phyloP scores from a whole-genome alignment of 1,140 invertebrate genomes.

The Macrotrachela quadricornifera region DNA sequence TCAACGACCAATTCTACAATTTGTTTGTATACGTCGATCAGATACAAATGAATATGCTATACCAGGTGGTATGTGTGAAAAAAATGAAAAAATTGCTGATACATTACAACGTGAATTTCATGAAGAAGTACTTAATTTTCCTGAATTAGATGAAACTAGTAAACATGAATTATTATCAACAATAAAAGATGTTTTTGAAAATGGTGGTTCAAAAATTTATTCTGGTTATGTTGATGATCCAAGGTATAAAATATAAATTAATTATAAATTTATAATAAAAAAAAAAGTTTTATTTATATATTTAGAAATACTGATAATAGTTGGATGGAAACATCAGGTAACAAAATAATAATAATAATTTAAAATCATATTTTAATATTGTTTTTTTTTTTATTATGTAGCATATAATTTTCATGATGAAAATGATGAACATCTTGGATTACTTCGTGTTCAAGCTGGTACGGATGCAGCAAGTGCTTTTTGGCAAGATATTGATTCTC shows the following conservation, averaged over 20 bases:
- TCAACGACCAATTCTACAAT: conserved; percentile 46
- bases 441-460: neutral
- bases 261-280: too few relatives aligned
- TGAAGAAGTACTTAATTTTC: conserved; percentile 59
- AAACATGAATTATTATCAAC: conserved; percentile 13
- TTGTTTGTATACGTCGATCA: conserved; percentile 58
- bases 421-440: conserved; percentile 4
- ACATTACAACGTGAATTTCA: conserved; percentile 64
- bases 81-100: conserved; percentile 49
- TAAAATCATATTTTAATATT: too few relatives aligned
- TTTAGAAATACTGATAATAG: conserved; percentile 27
- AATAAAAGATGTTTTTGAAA: conserved; percentile 4
- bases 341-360: conserved; percentile 42
- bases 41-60: conserved; percentile 70
- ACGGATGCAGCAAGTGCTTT: neutral
- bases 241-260: too few relatives aligned
- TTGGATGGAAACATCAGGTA: conserved; percentile 39
- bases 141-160: conserved; percentile 35
- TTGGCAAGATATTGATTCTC: conserved; percentile 9
- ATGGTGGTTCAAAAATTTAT: conserved; percentile 35
- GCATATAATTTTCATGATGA: conserved; percentile 8
- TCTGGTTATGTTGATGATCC: conserved; percentile 30
- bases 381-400: neutral
- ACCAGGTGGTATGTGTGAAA: conserved; percentile 71
- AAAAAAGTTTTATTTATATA: too few relatives aligned